Base-by-base conservation (phyloP, 2,888 invertebrate genomes). In the Tethea ocularis region DNA sequence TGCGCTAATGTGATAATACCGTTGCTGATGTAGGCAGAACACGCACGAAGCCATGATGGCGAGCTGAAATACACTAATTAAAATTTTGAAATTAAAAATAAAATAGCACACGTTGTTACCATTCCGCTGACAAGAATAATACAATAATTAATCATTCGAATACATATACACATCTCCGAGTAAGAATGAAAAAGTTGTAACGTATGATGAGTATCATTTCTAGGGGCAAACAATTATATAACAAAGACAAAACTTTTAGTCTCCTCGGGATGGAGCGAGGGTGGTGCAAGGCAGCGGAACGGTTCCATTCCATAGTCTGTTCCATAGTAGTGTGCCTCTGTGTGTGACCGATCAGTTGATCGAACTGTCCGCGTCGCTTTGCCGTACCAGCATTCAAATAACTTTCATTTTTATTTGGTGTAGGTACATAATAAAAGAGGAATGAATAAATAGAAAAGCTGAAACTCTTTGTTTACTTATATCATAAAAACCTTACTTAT, bases 191-290 rank as follows among this genome's bases (percentile, higher is more conserved):
- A 54, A 54, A 33, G 36, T 54, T 36, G 54, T 33, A 36, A 22
- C 22, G 54, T 22, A 33, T 54, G 54, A 54, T 20, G 33, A 36
- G 54, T 56, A 24, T 56, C 56, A 41, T 56, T 46, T 54, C 33
- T 52, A 52, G 61, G 61, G 56, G 53, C 33, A 61, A 61, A 64
- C 58, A 67, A 59, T 63, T 62, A 66, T 63, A 68, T 72, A 63
- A 63, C 62, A 64, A 66, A 81, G 64, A 63, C 62, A 64, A 66
- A 81, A 79, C 78, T 80, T 79, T 79, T 77, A 75, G 75, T 78
- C 71, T 75, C 77, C 64, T 71, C 64, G 62, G 63, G 61, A 60
- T 58, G 57, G 62, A 69, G 69, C 56, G 33, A 61, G 13, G 11
- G 7, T 11, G 57, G 58, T 58, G 52, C 57, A 57, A n/a, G 57